Evolutionary conservation across 2,888 invertebrate species (phyloP).

Genomic region (Mesodorylaimus sp.): DNA sequence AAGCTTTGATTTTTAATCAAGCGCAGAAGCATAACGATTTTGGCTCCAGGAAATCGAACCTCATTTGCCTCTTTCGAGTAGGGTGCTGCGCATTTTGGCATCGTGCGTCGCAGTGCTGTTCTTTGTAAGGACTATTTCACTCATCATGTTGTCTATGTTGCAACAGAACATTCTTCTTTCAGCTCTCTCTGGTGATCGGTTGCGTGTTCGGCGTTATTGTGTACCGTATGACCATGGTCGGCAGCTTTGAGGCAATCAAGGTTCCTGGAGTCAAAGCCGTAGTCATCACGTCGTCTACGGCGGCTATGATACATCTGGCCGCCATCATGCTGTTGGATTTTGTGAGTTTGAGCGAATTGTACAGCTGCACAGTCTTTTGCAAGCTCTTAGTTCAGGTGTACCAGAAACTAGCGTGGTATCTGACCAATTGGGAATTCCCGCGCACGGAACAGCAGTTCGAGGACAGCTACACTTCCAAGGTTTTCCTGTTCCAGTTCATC

Average conservation of each 20-base stretch:
- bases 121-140: too few relatives aligned
- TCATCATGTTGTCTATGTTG: too few relatives aligned
- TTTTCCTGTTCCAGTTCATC: constrained; percentile 81
- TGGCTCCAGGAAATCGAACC: constrained; percentile 57
- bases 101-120: constrained; percentile 69
- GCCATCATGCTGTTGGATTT: constrained; percentile 83
- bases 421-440: constrained; percentile 50
- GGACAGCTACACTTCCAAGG: constrained; percentile 76
- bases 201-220: constrained; percentile 86
- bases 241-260: constrained; percentile 16
- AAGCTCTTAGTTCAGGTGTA: constrained; percentile 47
- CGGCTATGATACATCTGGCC: constrained; percentile 74
- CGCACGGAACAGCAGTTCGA: constrained; percentile 87
- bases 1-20: too few relatives aligned
- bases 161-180: too few relatives aligned
- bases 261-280: constrained; percentile 49
- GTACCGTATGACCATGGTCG: constrained; percentile 59
- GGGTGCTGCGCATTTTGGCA: constrained; percentile 36
- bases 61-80: constrained; percentile 53
- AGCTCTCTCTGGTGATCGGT: constrained; percentile 62
- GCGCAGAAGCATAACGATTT: too few relatives aligned
- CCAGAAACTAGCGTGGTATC: constrained; percentile 57
- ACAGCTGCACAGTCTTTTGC: neutral
- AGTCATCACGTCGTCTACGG: constrained; percentile 74
- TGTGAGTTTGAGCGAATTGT: constrained; percentile 46